Conservation (phyloP, 2,888 invertebrate genomes). For the Cacoxenus indagator region DNA sequence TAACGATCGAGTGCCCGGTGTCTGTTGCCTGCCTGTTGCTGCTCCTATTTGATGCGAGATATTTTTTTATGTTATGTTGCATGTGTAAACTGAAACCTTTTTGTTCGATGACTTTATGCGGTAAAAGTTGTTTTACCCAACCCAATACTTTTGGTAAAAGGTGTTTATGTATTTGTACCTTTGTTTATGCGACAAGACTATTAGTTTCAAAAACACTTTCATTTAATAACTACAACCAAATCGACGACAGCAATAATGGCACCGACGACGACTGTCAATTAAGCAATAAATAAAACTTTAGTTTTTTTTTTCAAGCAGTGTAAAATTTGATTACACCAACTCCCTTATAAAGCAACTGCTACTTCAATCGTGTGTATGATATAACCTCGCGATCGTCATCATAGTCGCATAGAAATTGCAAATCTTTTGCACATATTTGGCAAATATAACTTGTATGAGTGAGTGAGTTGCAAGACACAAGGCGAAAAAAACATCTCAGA, state of each 20-base stretch:
- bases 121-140: constrained; percentile 51
- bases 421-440: constrained; percentile 24
- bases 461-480: background rate
- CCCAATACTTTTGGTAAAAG: constrained; percentile 18
- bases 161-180: constrained; percentile 1
- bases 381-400: constrained; percentile 2
- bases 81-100: constrained; percentile 31
- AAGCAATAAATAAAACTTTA: constrained; percentile 18
- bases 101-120: constrained; percentile 19
- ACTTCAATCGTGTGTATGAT: constrained; percentile 13
- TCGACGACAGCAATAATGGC: background rate
- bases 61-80: background rate
- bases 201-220: constrained; percentile 10
- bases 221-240: constrained; percentile 3
- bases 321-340: background rate
- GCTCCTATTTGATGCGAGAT: constrained; percentile 3
- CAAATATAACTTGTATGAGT: constrained; percentile 9
- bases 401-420: constrained; percentile 3
- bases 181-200: background rate
- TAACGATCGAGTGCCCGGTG: no score
- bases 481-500: background rate
- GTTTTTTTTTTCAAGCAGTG: background rate
- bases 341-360: background rate
- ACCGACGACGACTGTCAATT: constrained; percentile 12
- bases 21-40: background rate